A percentile compares a stretch with the other conserved stretches of the same genome.
Evolutionary conservation across 2,797 vertebrate genomes (phyloP).

Genomic region (Epinephelus malabaricus): DNA sequence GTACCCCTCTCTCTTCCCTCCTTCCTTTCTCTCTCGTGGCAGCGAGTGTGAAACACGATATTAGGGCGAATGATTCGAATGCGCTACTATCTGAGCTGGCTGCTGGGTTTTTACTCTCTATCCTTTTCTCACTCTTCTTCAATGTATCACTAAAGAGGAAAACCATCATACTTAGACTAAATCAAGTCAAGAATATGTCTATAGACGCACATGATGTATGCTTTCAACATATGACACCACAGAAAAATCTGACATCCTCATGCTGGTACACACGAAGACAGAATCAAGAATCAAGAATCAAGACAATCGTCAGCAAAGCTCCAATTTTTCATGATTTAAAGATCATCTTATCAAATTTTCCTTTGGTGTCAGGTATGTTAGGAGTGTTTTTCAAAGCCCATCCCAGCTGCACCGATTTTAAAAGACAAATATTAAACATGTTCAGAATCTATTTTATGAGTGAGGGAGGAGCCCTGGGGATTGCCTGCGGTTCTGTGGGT

Average conservation of each 20-base stretch:
- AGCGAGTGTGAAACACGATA: constrained; percentile 64
- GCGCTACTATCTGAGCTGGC: constrained; percentile 22
- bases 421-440: too few relatives aligned
- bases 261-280: too few relatives aligned
- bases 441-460: too few relatives aligned
- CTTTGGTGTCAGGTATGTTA: too few relatives aligned
- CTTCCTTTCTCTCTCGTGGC: constrained; percentile 33
- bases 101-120: constrained; percentile 33
- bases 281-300: too few relatives aligned
- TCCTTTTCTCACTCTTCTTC: constrained; percentile 10
- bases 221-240: not conserved
- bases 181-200: not conserved
- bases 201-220: not conserved
- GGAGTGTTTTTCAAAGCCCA: too few relatives aligned
- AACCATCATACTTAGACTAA: not conserved
- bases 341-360: too few relatives aligned
- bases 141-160: constrained; percentile 5
- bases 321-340: too few relatives aligned
- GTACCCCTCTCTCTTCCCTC: constrained; percentile 26
- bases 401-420: too few relatives aligned
- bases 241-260: not conserved
- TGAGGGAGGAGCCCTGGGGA: too few relatives aligned
- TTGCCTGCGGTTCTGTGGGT: too few relatives aligned
- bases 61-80: constrained; percentile 49
- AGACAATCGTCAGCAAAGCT: too few relatives aligned